A percentile compares a stretch with the other conserved stretches of the same genome.
These are phyloP conservation scores for Acromyrmex heyeri DNA, from an alignment of 1,140 invertebrate species.

Conservation along the genomic window DNA sequence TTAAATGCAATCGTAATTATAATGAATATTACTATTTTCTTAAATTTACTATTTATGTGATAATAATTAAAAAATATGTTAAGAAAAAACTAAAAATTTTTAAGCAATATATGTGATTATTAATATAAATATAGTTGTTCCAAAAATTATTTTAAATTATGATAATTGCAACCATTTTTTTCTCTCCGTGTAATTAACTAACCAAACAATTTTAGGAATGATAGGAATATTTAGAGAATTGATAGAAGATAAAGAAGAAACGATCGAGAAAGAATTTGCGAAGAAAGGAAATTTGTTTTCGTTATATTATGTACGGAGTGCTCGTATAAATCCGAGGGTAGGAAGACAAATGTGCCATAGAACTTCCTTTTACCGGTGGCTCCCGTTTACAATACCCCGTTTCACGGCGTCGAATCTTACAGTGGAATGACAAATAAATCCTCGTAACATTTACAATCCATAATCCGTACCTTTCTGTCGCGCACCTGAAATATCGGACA, in stretches of 20 bases:
- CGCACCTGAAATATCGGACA: slow-evolving; percentile 53
- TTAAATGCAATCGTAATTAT: too few species aligned
- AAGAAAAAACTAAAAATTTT: too few species aligned
- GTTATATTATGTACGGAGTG: background rate
- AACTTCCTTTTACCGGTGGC: slow-evolving; percentile 2
- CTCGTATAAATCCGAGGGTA: slow-evolving; percentile 25
- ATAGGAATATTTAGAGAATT: background rate
- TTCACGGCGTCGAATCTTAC: slow-evolving; percentile 34
- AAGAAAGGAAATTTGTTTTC: background rate
- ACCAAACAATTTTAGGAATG: background rate
- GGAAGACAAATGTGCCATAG: slow-evolving; percentile 8
- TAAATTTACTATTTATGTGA: too few species aligned
- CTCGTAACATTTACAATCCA: slow-evolving; percentile 36
- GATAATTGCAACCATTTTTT: too few species aligned
- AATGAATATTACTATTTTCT: too few species aligned
- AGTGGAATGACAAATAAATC: slow-evolving; percentile 49
- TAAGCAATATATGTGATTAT: too few species aligned
- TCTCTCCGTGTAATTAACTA: background rate
- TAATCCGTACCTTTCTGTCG: slow-evolving; percentile 40
- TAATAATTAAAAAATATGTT: too few species aligned
- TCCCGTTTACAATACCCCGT: background rate
- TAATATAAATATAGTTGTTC: too few species aligned
- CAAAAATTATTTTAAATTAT: too few species aligned
- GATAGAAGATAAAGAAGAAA: background rate
- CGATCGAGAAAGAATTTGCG: background rate